Evolutionary conservation across 2,113 vertebrate species (phyloP).

Genomic region (Otus sunia): DNA sequence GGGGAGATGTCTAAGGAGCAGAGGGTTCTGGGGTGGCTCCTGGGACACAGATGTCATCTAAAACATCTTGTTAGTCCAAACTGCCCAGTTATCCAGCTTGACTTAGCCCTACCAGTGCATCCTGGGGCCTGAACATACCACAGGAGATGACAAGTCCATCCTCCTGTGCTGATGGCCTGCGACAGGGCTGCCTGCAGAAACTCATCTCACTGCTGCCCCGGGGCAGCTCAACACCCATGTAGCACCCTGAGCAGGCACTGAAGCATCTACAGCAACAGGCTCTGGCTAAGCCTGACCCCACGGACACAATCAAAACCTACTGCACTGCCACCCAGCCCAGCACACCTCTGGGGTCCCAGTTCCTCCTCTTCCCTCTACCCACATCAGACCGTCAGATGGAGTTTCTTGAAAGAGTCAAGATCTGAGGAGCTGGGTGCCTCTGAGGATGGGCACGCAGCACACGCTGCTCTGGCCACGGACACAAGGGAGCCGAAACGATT

Average conservation of each 20-base stretch:
- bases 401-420: background rate
- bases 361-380: background rate
- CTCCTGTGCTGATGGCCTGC: background rate
- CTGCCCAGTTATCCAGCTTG: background rate
- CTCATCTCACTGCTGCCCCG: background rate
- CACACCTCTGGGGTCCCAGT: accelerated
- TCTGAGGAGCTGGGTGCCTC: background rate
- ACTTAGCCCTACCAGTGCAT: background rate
- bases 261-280: background rate
- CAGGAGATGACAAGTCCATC: background rate
- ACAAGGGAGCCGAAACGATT: background rate
- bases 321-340: background rate
- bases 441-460: accelerated
- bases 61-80: background rate
- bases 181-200: background rate
- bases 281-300: background rate
- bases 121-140: background rate
- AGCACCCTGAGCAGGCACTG: background rate
- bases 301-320: accelerated
- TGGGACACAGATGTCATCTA: background rate
- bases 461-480: background rate
- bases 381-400: background rate
- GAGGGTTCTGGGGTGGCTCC: background rate
- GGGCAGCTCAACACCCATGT: background rate
- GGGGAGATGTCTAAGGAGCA: background rate